Percentiles rank a stretch among this genome's conserved stretches.
phyloP scores from a whole-genome alignment of 2,113 vertebrate species.

The Platichthys stellatus region DNA sequence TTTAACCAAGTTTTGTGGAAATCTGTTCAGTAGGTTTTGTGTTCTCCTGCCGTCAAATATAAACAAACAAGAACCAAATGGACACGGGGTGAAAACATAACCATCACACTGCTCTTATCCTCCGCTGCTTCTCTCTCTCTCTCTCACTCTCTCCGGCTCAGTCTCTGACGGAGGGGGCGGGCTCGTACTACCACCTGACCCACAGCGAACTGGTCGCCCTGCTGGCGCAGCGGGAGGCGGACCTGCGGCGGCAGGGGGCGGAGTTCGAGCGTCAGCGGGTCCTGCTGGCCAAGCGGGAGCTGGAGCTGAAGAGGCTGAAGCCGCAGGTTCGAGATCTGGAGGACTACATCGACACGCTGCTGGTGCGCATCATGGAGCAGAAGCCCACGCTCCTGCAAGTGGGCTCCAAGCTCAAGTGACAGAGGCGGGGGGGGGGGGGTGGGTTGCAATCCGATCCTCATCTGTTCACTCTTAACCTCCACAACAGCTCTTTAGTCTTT shows the following conservation, averaged over 20 bases:
- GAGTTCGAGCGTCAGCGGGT: slow-evolving; percentile 86
- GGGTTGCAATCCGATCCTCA: slow-evolving; percentile 25
- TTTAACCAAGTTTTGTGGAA: too few relatives aligned
- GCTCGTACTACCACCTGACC: slow-evolving; percentile 94
- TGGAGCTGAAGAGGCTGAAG: slow-evolving; percentile 89
- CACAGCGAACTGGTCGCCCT: slow-evolving; percentile 93
- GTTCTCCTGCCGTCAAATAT: too few relatives aligned
- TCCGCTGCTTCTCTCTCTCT: background rate
- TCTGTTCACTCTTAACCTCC: slow-evolving; percentile 64
- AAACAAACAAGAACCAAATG: too few relatives aligned
- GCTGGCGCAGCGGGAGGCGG: slow-evolving; percentile 86
- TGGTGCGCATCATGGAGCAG: slow-evolving; percentile 98
- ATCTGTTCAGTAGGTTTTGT: too few relatives aligned
- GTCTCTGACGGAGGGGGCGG: slow-evolving; percentile 82
- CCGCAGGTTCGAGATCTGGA: slow-evolving; percentile 91
- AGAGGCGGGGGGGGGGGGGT: background rate
- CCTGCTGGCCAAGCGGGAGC: slow-evolving; percentile 89
- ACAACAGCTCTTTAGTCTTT: slow-evolving; percentile 75
- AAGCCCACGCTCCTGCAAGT: slow-evolving; percentile 95
- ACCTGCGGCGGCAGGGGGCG: slow-evolving; percentile 84
- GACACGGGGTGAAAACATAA: too few relatives aligned
- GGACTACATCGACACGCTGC: slow-evolving; percentile 96
- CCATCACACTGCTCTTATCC: background rate
- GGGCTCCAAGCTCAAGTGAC: slow-evolving; percentile 81
- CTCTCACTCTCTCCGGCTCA: background rate